phyloP scores from a whole-genome alignment of 2,797 vertebrate genomes.

The Rhinatrema bivittatum region DNA sequence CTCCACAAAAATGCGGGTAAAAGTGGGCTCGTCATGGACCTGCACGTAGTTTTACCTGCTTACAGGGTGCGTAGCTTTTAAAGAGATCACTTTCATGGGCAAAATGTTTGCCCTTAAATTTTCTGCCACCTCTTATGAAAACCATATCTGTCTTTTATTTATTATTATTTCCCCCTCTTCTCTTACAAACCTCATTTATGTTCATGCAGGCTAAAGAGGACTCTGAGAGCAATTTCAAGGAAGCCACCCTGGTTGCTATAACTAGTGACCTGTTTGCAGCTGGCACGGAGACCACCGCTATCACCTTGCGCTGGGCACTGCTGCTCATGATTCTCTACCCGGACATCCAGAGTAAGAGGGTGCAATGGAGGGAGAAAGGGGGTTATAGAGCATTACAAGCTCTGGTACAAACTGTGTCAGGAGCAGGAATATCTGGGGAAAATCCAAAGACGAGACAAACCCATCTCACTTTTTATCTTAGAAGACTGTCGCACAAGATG shows the following conservation, averaged over 20 bases:
- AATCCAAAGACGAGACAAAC: not conserved
- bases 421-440: not conserved
- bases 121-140: too few relatives aligned
- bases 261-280: constrained; percentile 66
- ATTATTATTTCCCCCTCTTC: not conserved
- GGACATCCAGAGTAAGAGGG: constrained; percentile 58
- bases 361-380: too few relatives aligned
- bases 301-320: constrained; percentile 58
- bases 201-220: constrained; percentile 47
- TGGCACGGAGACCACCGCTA: constrained; percentile 60
- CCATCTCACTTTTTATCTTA: not conserved
- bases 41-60: too few relatives aligned
- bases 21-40: too few relatives aligned
- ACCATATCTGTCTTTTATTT: too few relatives aligned
- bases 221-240: too few relatives aligned
- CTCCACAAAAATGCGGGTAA: too few relatives aligned
- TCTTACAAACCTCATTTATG: not conserved
- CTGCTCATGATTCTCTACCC: constrained; percentile 61
- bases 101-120: too few relatives aligned
- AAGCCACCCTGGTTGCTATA: too few relatives aligned
- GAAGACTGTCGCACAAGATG: too few relatives aligned
- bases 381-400: not conserved
- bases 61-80: too few relatives aligned
- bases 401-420: not conserved
- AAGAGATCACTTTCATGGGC: too few relatives aligned